Evolutionary conservation across 2,113 vertebrate genomes (phyloP), one percentile per base, ranked within the genome.

Genomic region (Hepsetus odoe): DNA sequence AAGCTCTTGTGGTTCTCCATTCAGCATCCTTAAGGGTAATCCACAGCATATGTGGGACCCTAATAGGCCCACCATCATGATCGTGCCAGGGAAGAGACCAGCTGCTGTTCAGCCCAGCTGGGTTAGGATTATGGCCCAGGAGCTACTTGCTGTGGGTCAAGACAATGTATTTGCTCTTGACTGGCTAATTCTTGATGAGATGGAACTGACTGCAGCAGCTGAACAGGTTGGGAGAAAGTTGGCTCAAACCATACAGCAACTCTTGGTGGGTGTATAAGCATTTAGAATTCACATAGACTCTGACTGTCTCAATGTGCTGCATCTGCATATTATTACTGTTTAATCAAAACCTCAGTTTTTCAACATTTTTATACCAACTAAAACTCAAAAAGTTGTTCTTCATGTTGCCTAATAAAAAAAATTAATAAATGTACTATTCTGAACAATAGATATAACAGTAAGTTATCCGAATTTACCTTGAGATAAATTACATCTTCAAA

Each of bases 131-230:
- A 77, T 77, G 80, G 80, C 80, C 3, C 20, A n/a, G 26, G 75
- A 76, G 61, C 74, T 82, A 26, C 38, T 72, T 11, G n/a, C 44
- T n/a, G 35, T n/a, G 4, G 59, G 61, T 24, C 58, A 13, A 20
- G 4, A n/a, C 12, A 82, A 82, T 20, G 68, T 82, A 18, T n/a
- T 82, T 61, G 75, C 61, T 20, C 68, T 62, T 1, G 80, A 82
- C 61, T 82, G 75, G 80, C 74, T 82, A 44, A 2, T 56, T 11
- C 59, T 74, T 1, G 22, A 53, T 13, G 20, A 46, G 2, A 68
- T 58, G 42, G 67, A 71, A 33, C 61, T 82, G 42, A 53, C 24
- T 0, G 66, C 55, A 3, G 74, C 46, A 14, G 74, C 80, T 35
- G 12, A 42, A 5, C 32, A 68, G 46, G 61, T 72, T 9, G 80